Evolutionary conservation across 2,113 vertebrate species (phyloP).

Genomic region (Casuarius casuarius): DNA sequence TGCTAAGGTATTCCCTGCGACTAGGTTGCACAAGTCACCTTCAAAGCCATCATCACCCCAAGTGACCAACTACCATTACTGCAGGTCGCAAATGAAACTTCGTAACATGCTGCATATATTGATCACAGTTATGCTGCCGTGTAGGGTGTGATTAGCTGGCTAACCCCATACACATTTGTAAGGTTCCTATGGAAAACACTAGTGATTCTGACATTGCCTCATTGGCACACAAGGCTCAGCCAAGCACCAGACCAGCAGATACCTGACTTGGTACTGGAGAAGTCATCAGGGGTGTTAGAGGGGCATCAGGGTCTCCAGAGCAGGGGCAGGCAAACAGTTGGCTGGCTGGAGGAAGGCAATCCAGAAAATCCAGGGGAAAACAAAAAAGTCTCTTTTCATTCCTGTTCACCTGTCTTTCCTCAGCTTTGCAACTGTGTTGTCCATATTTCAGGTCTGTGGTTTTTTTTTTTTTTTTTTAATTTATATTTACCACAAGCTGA

Average conservation of each 20-base stretch:
- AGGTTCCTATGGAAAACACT: not conserved
- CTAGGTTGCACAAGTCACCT: not conserved
- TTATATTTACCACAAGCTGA: not conserved
- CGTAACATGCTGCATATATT: rapidly evolving
- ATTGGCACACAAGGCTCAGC: not conserved
- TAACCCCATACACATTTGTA: not conserved
- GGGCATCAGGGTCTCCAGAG: not conserved
- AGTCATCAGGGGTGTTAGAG: not conserved
- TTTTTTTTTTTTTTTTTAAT: not conserved
- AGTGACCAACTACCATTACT: not conserved
- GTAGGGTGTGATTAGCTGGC: not conserved
- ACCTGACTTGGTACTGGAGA: not conserved
- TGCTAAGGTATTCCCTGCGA: not conserved
- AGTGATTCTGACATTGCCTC: not conserved
- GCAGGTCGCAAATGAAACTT: not conserved
- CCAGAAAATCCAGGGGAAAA: not conserved
- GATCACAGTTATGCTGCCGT: rapidly evolving
- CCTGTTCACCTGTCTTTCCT: not conserved
- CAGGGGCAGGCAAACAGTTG: not conserved
- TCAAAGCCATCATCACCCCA: rapidly evolving
- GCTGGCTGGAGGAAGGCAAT: not conserved
- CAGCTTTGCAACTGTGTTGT: not conserved
- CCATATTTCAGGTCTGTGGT: not conserved
- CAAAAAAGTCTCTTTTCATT: not conserved
- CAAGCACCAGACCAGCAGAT: not conserved